Evolutionary conservation across 2,113 vertebrate genomes (phyloP).

Genomic region (human (Homo sapiens)): DNA sequence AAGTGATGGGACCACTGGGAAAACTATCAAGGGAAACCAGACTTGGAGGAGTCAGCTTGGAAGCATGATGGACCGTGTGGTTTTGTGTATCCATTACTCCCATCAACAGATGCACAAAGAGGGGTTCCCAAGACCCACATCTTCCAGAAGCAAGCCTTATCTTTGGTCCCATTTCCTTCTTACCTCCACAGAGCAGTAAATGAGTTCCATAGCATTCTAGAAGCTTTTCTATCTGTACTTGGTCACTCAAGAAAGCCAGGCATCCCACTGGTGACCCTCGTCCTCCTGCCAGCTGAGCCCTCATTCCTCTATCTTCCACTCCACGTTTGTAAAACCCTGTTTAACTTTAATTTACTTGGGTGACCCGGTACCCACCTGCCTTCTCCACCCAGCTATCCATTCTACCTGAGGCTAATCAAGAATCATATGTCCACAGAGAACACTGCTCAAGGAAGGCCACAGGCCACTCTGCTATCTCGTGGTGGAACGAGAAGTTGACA

Average conservation of each 20-base stretch:
- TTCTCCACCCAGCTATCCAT: not conserved
- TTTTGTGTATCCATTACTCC: too few relatives aligned
- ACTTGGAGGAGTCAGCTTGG: not conserved
- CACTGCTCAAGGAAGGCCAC: not conserved
- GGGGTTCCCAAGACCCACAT: too few relatives aligned
- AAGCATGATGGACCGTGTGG: fast-evolving
- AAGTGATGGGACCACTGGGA: too few relatives aligned
- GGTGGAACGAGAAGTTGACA: not conserved
- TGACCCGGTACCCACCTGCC: not conserved
- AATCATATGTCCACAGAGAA: not conserved
- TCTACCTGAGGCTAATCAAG: not conserved
- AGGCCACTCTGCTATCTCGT: too few relatives aligned
- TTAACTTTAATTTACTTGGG: not conserved
- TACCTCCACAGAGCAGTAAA: not conserved
- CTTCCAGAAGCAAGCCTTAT: not conserved
- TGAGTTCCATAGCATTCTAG: not conserved
- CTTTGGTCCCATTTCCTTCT: not conserved
- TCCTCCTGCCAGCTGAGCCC: not conserved
- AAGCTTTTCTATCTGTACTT: not conserved
- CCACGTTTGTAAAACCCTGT: not conserved
- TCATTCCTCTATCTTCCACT: not conserved
- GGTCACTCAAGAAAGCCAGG: not conserved
- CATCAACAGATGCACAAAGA: not conserved
- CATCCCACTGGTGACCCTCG: not conserved
- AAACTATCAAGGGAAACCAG: not conserved